Conservation (phyloP, 1,140 invertebrate genomes). For the Neodiprion lecontei region DNA sequence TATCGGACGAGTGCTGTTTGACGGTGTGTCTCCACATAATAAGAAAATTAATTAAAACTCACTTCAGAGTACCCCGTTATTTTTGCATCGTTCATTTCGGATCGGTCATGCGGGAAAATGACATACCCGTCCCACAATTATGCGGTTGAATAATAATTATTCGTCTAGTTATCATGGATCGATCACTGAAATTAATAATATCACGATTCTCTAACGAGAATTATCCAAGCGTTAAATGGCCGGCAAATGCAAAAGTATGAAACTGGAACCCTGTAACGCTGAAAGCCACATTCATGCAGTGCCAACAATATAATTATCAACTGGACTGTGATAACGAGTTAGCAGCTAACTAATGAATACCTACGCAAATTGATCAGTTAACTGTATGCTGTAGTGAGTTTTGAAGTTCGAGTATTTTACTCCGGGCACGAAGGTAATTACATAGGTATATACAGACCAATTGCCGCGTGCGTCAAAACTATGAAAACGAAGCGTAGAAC, state of each 20-base stretch:
- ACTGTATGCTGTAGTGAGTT: slow-evolving; percentile 31
- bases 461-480: neutral
- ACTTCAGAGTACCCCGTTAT: neutral
- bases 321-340: slow-evolving; percentile 37
- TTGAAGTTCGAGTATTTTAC: slow-evolving; percentile 12
- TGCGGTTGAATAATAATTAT: neutral
- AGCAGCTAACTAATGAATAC: slow-evolving; percentile 42
- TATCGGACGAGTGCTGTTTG: neutral
- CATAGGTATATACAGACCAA: neutral
- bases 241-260: neutral
- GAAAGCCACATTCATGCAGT: neutral
- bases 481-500: too few species aligned
- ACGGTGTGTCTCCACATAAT: neutral
- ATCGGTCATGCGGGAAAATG: neutral
- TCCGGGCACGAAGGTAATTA: too few species aligned
- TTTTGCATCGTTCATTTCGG: neutral
- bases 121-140: neutral
- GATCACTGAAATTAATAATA: neutral
- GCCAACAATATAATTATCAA: slow-evolving; percentile 23
- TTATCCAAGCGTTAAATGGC: neutral
- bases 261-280: neutral
- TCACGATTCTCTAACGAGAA: neutral
- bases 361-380: slow-evolving; percentile 40
- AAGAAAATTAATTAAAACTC: neutral
- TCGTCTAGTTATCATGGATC: neutral